These are phyloP conservation scores for Chlamydotis undulata DNA, from an alignment of 2,113 vertebrate species.

Conservation along the genomic window DNA sequence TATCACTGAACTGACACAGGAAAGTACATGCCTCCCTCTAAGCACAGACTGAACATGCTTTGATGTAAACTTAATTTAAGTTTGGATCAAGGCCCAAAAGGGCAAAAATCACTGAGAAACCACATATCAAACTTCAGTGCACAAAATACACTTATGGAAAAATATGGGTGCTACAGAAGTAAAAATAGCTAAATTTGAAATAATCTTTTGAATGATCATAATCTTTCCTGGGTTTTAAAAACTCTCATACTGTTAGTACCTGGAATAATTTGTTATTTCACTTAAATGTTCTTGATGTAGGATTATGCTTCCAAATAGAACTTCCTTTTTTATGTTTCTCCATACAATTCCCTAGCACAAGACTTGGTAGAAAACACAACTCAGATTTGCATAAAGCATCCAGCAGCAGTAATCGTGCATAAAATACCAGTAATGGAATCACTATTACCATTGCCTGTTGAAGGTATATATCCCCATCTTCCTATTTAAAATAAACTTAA, in stretches of 20 bases:
- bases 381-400: neutral
- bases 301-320: neutral
- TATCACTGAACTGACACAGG: neutral
- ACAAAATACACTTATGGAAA: neutral
- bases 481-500: neutral
- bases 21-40: neutral
- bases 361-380: neutral
- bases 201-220: neutral
- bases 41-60: neutral
- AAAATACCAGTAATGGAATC: neutral
- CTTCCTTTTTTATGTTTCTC: neutral
- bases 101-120: neutral
- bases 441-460: neutral
- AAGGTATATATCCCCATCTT: neutral
- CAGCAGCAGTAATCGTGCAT: neutral
- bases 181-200: neutral
- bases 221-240: neutral
- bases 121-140: neutral
- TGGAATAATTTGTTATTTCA: neutral
- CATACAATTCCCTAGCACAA: neutral
- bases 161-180: neutral
- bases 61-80: neutral
- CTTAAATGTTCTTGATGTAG: neutral
- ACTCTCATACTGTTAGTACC: neutral
- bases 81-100: neutral